These are phyloP conservation scores for Dysmachus trigonus DNA, from an alignment of 2,888 invertebrate genomes.

Conservation along the genomic window DNA sequence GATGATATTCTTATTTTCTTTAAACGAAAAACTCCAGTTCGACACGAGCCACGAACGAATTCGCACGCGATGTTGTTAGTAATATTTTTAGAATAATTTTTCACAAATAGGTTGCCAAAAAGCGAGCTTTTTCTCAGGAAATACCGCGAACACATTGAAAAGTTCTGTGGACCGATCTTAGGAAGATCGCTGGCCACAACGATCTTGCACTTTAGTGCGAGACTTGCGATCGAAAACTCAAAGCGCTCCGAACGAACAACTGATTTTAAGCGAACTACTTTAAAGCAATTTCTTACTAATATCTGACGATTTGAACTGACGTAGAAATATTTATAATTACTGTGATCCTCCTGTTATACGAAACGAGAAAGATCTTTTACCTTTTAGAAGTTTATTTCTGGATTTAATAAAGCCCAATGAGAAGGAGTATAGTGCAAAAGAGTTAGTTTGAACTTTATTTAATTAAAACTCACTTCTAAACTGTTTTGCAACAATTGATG, in stretches of 20 bases:
- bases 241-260: constrained; percentile 29
- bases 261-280: neutral
- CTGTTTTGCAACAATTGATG: neutral
- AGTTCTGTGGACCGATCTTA: neutral
- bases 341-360: neutral
- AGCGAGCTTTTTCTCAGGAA: constrained; percentile 29
- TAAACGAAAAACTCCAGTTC: neutral
- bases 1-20: neutral
- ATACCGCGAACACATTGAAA: neutral
- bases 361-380: neutral
- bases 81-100: neutral
- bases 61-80: neutral
- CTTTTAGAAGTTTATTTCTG: neutral
- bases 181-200: neutral
- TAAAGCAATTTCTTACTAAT: neutral
- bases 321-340: neutral
- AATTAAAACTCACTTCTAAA: neutral
- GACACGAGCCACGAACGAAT: neutral
- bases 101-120: constrained; percentile 25
- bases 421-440: neutral
- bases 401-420: neutral
- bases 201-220: constrained; percentile 42
- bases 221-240: constrained; percentile 36
- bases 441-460: neutral
- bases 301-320: neutral